Percentiles rank a stretch among this genome's conserved stretches.
Evolutionary conservation across 2,797 vertebrate genomes (phyloP).

Genomic region (Ceryle rudis): DNA sequence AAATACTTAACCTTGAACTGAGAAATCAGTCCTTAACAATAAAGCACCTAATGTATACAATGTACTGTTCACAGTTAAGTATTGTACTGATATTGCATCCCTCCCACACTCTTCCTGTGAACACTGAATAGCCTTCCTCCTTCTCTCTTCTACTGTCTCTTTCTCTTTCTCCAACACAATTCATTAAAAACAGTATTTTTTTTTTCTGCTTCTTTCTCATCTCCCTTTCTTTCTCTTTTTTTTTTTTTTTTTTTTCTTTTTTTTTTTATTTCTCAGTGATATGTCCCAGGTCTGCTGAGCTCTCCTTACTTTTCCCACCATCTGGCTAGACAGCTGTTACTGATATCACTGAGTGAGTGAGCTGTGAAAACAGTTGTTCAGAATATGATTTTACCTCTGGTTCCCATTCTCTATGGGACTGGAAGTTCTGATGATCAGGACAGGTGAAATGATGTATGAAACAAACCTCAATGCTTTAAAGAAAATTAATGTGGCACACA

Average conservation of each 20-base stretch:
- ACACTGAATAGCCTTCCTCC: not conserved
- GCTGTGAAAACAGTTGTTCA: conserved; percentile 24
- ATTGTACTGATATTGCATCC: not conserved
- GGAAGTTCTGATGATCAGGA: not conserved
- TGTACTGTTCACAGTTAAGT: not conserved
- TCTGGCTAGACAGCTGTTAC: conserved; percentile 31
- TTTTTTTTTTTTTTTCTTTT: not conserved
- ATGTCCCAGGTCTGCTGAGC: conserved; percentile 13
- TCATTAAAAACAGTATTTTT: not conserved
- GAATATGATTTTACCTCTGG: not conserved
- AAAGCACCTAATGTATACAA: not conserved
- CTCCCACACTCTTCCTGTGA: not conserved
- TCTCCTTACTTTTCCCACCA: conserved; percentile 12
- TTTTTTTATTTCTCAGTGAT: not conserved
- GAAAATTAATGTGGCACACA: not conserved
- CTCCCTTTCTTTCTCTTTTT: not conserved
- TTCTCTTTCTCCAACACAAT: not conserved
- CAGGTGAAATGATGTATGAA: not conserved
- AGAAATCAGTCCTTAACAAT: not conserved
- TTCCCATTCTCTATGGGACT: not conserved
- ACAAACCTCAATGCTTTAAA: not conserved
- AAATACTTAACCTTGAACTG: not conserved
- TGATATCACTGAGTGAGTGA: not conserved
- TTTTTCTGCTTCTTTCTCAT: not conserved
- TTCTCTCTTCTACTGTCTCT: not conserved